Percentiles rank a stretch among this genome's conserved stretches.
Conservation (phyloP, 1,140 invertebrate genomes). For the Sesamia nonagrioides region DNA sequence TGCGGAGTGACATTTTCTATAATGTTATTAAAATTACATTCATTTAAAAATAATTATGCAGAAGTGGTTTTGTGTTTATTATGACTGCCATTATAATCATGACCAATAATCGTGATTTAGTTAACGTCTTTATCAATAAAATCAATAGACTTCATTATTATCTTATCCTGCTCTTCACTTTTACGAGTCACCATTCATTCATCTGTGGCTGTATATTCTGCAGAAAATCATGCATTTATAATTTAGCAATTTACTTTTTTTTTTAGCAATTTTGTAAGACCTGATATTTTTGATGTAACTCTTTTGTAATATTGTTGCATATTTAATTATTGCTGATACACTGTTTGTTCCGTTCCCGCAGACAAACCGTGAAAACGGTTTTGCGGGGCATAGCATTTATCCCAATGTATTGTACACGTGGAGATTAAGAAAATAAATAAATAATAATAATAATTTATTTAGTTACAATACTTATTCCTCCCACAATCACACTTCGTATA, state of each 20-base stretch:
- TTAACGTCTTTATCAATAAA: neutral
- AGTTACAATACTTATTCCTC: slow-evolving; percentile 15
- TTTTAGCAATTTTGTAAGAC: too few relatives aligned
- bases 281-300: too few relatives aligned
- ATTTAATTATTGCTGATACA: too few relatives aligned
- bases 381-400: too few relatives aligned
- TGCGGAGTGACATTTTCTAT: neutral
- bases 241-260: too few relatives aligned
- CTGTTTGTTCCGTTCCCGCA: too few relatives aligned
- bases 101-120: slow-evolving; percentile 9
- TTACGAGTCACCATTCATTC: neutral
- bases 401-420: too few relatives aligned
- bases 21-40: neutral
- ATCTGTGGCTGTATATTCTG: neutral
- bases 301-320: too few relatives aligned
- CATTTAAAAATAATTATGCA: neutral
- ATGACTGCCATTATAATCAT: neutral
- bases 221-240: slow-evolving; percentile 9
- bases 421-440: too few relatives aligned
- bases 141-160: neutral
- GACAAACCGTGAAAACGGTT: too few relatives aligned
- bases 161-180: neutral
- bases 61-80: neutral
- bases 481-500: slow-evolving; percentile 4
- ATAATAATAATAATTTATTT: too few relatives aligned